Evolutionary conservation across 1,140 invertebrate species (phyloP), one percentile per base, ranked within the genome.

Genomic region (Mylabris phalerata): DNA sequence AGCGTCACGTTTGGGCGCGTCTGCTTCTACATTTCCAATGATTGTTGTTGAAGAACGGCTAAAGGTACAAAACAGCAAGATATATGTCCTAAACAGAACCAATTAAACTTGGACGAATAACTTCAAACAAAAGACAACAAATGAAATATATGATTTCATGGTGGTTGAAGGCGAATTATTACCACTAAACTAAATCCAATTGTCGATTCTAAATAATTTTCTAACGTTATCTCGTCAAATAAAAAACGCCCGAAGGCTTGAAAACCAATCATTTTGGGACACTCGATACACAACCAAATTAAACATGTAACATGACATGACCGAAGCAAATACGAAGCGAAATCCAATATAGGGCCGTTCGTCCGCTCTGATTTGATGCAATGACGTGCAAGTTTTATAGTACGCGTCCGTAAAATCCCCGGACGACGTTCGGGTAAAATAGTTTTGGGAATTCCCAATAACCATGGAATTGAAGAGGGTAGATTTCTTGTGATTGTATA

Each of bases 41-140:
- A 4, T 32, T 32, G 32, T 32, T 32, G 32, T 32, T 32, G 32
- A 32, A 32, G 32, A 32, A 32, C 32, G 32, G 32, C 7, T 32
- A 7, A 32, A 4, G 32, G 4, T 32, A 32, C 7, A 19, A 19
- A 19, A 19, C 19, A 32, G 32, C 7, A 32, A 32, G 51, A 19
- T 25, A 45, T 39, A 52, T 32, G 44, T 50, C 51, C 49, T 50
- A 48, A 52, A 59, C 57, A 51, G 51, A 59, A 51, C 57, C 47
- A 59, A 59, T 59, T 59, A 59, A 59, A 59, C 57, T 51, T 59
- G 57, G 57, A 47, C 57, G 49, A 50, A 50, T 46, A 46, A 51
- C 41, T 50, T 25, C 43, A 47, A 48, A 59, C 48, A 59, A 50
- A 49, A 59, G 49, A 9, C 44, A 19, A 41, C 51, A 50, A 59